Evolutionary conservation across 2,113 vertebrate genomes (phyloP).

Genomic region (Catharus bicknelli): DNA sequence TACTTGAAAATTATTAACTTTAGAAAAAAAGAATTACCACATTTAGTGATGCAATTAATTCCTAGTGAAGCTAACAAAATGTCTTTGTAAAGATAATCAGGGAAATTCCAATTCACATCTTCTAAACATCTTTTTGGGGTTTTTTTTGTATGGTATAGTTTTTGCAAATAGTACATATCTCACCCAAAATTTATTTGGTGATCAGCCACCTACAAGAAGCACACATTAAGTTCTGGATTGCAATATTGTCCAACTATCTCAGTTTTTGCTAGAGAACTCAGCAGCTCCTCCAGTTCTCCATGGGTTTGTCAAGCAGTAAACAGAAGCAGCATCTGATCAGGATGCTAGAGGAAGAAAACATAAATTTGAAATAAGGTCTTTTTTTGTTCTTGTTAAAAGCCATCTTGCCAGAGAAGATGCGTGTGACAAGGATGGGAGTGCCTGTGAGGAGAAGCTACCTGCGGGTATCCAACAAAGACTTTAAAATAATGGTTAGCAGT

Average conservation of each 20-base stretch:
- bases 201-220: not conserved
- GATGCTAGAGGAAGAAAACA: constrained; percentile 27
- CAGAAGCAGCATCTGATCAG: constrained; percentile 26
- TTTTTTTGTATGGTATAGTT: not conserved
- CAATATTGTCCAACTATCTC: constrained; percentile 9
- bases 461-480: constrained; percentile 53
- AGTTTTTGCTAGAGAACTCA: constrained; percentile 37
- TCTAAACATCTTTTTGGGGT: not conserved
- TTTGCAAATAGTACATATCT: not conserved
- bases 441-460: constrained; percentile 36
- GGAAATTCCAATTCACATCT: not conserved
- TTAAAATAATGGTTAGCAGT: constrained; percentile 61
- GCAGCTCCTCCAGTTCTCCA: constrained; percentile 33
- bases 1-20: not conserved
- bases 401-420: constrained; percentile 40
- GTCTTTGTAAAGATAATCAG: not conserved
- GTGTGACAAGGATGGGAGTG: constrained; percentile 35
- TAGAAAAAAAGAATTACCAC: not conserved
- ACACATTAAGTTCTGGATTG: constrained; percentile 14
- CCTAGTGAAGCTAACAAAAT: not conserved
- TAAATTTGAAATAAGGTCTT: constrained; percentile 54
- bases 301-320: constrained; percentile 43
- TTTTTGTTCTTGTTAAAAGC: constrained; percentile 50
- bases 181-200: constrained; percentile 12
- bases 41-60: not conserved